phyloP scores from a whole-genome alignment of 2,888 invertebrate species.

The Andrena fulva region DNA sequence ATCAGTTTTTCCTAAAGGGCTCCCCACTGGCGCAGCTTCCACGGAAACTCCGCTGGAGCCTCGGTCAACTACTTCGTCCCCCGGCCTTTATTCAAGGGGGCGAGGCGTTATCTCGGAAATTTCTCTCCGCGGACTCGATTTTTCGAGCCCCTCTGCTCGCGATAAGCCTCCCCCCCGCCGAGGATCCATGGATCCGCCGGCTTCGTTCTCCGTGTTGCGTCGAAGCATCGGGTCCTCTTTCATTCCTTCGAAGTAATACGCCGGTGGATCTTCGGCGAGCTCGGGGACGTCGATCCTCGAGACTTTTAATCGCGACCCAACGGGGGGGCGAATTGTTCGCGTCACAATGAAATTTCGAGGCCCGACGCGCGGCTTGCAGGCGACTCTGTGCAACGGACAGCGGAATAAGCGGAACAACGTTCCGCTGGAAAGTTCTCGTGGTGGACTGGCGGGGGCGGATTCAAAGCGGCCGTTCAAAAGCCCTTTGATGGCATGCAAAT shows the following conservation, averaged over 20 bases:
- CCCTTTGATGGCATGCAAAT: conserved; percentile 61
- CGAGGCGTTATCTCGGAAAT: conserved; percentile 59
- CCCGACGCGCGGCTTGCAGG: conserved; percentile 34
- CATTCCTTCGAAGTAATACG: background rate
- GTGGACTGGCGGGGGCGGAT: background rate
- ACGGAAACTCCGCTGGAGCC: conserved; percentile 56
- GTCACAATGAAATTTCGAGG: conserved; percentile 45
- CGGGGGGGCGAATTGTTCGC: conserved; percentile 16
- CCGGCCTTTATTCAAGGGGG: conserved; percentile 48
- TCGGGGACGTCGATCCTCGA: background rate
- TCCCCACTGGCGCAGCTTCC: conserved; percentile 44
- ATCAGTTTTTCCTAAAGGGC: conserved; percentile 72
- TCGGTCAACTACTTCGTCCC: conserved; percentile 45
- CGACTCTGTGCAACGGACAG: conserved; percentile 24
- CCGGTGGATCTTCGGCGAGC: too few relatives aligned
- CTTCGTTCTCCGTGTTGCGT: background rate
- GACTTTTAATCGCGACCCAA: conserved; percentile 41
- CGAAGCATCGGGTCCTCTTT: background rate
- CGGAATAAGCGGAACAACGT: conserved; percentile 32
- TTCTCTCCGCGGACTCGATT: conserved; percentile 46
- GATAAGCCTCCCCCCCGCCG: background rate
- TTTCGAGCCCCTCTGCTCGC: conserved; percentile 14
- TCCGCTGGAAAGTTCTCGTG: conserved; percentile 27
- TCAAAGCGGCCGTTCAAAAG: conserved; percentile 55
- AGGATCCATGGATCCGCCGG: background rate